A percentile compares a stretch with the other conserved stretches of the same genome.
phyloP scores from a whole-genome alignment of 2,888 invertebrate species.

The Thera britannica region DNA sequence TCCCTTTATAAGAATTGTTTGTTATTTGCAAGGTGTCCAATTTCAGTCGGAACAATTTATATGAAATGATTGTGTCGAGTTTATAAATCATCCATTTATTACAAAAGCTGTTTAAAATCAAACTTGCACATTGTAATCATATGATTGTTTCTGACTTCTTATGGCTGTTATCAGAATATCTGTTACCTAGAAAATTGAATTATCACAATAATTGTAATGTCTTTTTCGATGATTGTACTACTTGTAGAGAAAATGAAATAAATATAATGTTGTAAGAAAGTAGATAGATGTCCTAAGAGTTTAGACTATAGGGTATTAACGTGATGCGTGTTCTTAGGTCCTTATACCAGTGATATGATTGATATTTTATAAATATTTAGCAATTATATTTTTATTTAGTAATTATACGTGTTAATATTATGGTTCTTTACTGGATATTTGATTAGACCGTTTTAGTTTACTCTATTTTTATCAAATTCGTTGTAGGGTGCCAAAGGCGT shows the following conservation, averaged over 20 bases:
- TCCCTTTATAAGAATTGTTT: too few relatives aligned
- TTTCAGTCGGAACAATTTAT: too few relatives aligned
- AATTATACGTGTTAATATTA: not conserved
- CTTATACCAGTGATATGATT: too few relatives aligned
- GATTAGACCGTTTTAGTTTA: too few relatives aligned
- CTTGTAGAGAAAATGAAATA: not conserved
- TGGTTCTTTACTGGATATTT: too few relatives aligned
- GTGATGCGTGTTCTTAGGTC: not conserved
- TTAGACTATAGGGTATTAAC: not conserved
- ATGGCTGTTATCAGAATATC: too few relatives aligned
- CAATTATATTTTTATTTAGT: too few relatives aligned
- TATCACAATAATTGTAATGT: not conserved
- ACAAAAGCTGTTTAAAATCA: not conserved
- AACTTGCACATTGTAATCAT: too few relatives aligned
- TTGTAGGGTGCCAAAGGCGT: constrained; percentile 61
- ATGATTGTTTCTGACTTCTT: too few relatives aligned
- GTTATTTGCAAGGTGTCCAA: too few relatives aligned
- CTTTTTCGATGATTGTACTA: constrained; percentile 4
- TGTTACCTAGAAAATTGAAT: too few relatives aligned
- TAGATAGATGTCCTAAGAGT: not conserved
- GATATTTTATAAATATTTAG: not conserved
- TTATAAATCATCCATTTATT: not conserved
- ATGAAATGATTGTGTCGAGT: not conserved
- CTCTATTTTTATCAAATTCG: not conserved
- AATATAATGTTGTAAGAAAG: not conserved